Conservation (phyloP, 2,888 invertebrate genomes). For the Tenthredo livida region DNA sequence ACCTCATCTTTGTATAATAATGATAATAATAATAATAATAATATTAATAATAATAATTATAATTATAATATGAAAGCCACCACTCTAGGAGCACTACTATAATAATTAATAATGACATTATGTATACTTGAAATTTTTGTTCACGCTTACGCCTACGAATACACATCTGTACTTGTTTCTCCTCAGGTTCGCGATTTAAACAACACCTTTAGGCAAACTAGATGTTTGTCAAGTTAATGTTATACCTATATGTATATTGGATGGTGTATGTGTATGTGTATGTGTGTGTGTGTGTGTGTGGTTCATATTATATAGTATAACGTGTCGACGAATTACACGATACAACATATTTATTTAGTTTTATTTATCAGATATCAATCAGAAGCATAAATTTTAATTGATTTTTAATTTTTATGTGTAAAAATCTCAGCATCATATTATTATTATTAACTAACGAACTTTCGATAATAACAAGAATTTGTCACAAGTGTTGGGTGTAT, state of each 20-base stretch:
- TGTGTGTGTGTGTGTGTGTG: not conserved
- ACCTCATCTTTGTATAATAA: constrained; percentile 57
- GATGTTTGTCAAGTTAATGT: constrained; percentile 17
- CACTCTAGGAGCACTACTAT: constrained; percentile 70
- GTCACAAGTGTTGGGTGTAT: constrained; percentile 14
- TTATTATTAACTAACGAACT: constrained; percentile 71
- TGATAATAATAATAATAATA: constrained; percentile 61
- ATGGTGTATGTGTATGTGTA: not conserved
- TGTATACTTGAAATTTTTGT: constrained; percentile 71
- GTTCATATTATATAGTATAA: too few relatives aligned
- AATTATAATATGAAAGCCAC: constrained; percentile 67
- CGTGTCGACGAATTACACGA: constrained; percentile 11
- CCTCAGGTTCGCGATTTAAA: constrained; percentile 52
- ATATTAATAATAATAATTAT: constrained; percentile 59
- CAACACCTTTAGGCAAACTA: not conserved
- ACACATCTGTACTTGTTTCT: constrained; percentile 67
- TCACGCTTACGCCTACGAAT: constrained; percentile 72
- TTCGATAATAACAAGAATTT: constrained; percentile 50
- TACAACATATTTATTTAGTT: constrained; percentile 4
- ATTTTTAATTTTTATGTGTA: constrained; percentile 59
- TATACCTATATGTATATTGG: not conserved
- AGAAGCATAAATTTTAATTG: not conserved
- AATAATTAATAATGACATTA: constrained; percentile 66
- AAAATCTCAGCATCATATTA: constrained; percentile 71
- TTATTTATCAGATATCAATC: constrained; percentile 25